Conservation (phyloP, 2,888 invertebrate genomes). For the Agriopis marginaria region DNA sequence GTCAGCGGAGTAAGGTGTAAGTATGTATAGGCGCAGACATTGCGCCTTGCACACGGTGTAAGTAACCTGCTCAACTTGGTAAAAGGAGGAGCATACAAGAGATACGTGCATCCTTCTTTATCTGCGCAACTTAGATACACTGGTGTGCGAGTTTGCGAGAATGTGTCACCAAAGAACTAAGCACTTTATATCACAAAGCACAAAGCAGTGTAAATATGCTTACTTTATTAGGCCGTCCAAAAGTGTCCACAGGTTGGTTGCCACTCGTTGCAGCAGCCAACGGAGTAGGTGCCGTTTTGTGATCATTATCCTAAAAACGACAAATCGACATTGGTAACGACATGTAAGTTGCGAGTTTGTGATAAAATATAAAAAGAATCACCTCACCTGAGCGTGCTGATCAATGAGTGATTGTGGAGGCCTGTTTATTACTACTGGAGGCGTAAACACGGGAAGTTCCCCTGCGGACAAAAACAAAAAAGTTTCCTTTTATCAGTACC, state of each 20-base stretch:
- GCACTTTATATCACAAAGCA: too few species aligned
- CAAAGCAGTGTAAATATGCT: not conserved
- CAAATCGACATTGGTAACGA: not conserved
- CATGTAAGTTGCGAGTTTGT: not conserved
- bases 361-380: not conserved
- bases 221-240: conserved; percentile 59
- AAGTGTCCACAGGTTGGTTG: conserved; percentile 52
- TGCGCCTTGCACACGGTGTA: too few species aligned
- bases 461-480: conserved; percentile 51
- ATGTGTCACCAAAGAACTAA: too few species aligned
- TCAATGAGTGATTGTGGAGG: conserved; percentile 79
- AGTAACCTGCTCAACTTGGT: too few species aligned
- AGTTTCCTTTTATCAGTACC: too few species aligned
- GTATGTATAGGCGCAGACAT: too few species aligned
- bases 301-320: conserved; percentile 60
- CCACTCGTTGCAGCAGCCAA: conserved; percentile 55
- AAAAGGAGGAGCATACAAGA: too few species aligned
- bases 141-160: too few species aligned
- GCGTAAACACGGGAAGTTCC: conserved; percentile 78
- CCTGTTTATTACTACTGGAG: conserved; percentile 80
- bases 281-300: conserved; percentile 54
- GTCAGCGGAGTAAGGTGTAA: too few species aligned
- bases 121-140: too few species aligned
- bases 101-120: too few species aligned
- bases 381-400: conserved; percentile 72